A percentile compares a stretch with the other conserved stretches of the same genome.
These are phyloP conservation scores for Vidua chalybeata DNA, from an alignment of 2,113 vertebrate genomes.

Conservation along the genomic window DNA sequence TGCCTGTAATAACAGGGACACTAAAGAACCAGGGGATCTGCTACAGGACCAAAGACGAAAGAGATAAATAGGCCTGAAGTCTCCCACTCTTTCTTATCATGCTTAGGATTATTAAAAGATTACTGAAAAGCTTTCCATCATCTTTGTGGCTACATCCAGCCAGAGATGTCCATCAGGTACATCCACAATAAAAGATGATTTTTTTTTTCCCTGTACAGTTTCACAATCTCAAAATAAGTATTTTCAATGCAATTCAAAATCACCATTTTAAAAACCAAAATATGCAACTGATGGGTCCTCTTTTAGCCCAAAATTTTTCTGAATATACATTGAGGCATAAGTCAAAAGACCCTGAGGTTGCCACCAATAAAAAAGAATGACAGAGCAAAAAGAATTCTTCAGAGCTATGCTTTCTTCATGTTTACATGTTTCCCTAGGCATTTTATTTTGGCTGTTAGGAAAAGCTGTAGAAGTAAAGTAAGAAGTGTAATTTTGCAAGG, in stretches of 20 bases:
- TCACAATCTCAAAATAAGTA: background rate
- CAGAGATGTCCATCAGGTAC: background rate
- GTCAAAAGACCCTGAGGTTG: background rate
- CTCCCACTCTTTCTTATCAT: background rate
- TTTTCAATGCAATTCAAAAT: background rate
- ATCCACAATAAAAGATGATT: background rate
- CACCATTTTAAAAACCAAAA: background rate
- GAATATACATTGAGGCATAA: background rate
- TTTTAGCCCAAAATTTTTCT: background rate
- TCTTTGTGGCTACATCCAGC: background rate
- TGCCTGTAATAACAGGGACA: background rate
- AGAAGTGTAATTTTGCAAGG: background rate
- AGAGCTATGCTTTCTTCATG: background rate
- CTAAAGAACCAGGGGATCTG: background rate
- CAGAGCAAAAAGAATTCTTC: background rate
- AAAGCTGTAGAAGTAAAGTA: background rate
- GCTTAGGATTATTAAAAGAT: background rate
- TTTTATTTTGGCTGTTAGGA: background rate
- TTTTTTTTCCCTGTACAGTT: background rate
- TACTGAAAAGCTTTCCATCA: background rate
- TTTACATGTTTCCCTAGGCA: background rate
- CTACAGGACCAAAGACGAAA: background rate
- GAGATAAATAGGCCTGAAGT: background rate
- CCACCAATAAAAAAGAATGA: background rate
- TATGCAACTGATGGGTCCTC: background rate